Base-by-base conservation (phyloP, 2,113 vertebrate genomes). In the Dromaius novaehollandiae region DNA sequence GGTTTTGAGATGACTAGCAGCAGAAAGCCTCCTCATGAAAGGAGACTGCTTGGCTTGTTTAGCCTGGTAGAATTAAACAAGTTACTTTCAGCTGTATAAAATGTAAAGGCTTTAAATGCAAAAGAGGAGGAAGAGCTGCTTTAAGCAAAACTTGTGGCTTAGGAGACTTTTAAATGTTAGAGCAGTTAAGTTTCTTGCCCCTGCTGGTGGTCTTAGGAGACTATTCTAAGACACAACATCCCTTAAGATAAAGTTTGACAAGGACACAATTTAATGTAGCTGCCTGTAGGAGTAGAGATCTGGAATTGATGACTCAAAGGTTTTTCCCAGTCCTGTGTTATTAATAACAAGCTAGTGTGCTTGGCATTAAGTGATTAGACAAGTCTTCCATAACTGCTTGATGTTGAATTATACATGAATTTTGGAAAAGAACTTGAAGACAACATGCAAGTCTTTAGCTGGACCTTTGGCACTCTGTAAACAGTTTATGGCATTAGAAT, bases 281-380 rank as follows among this genome's bases (percentile, higher is more conserved):
- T 80, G 36, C 38, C 13, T 64, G 40, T 88, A 70, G 71, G 91
- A 94, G 44, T 66, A 58, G 3, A 13, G 63, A 82, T 22, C 66
- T 85, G 75, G 68, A 82, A 70, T 50, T 70, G 44, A 25, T 93
- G 75, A 95, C 55, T 91, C 55, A 78, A 93, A 95, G 58, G 60
- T 60, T 96, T 97, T 94, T 86, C 71, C 66, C 79, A 75, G 46
- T 56, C 18, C 53, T 75, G 7, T 73, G 56, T 66, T 91, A 25
- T 74, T 94, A 83, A 83, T 90, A 92, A 68, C 70, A 65, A 60
- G 74, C 73, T 86, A 61, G 36, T 84, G 38, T 79, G 70, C 75
- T 70, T 46, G 50, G 71, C 68, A 63, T 86, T 53, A 66, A 66
- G 82, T 88, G 13, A 85, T 86, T 91, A 74, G 88, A 71, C 79